Conservation (phyloP, 1,140 invertebrate genomes). For the Tyrophagus putrescentiae region DNA sequence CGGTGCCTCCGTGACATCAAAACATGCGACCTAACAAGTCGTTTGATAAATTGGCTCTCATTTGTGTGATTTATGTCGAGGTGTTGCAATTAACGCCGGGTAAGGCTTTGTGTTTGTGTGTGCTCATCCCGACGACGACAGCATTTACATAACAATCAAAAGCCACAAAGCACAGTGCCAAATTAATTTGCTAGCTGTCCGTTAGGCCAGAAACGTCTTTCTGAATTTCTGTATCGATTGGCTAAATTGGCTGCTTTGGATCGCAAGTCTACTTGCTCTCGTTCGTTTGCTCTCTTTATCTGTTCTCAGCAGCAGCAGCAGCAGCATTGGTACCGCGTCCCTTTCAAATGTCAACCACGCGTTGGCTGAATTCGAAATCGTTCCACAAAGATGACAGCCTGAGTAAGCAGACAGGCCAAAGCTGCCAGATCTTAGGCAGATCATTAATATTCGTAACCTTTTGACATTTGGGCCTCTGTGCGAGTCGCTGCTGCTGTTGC, state of each 20-base stretch:
- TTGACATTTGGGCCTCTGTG: conserved; percentile 6
- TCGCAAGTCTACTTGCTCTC: too few species aligned
- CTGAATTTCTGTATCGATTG: too few species aligned
- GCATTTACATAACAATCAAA: conserved; percentile 11
- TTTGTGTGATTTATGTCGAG: neutral
- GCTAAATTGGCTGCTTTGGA: too few species aligned
- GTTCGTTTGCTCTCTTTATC: too few species aligned
- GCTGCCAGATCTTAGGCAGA: conserved; percentile 2
- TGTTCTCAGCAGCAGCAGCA: too few species aligned
- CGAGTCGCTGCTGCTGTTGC: too few species aligned
- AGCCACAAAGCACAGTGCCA: conserved; percentile 1
- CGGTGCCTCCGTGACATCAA: too few species aligned
- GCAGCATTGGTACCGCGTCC: too few species aligned
- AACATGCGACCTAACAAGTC: conserved; percentile 9
- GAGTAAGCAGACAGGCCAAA: neutral
- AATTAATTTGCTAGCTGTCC: too few species aligned
- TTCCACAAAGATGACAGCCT: conserved; percentile 1
- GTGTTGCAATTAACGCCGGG: neutral
- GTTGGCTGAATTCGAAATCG: conserved; percentile 2
- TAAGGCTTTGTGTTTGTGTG: too few species aligned
- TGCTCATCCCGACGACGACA: neutral
- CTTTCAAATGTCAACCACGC: conserved; percentile 8
- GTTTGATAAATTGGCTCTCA: conserved; percentile 6
- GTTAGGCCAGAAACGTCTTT: too few species aligned
- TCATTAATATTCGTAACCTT: conserved; percentile 14